Conservation (phyloP, 2,888 invertebrate species). For the Pachymerium ferrugineum region DNA sequence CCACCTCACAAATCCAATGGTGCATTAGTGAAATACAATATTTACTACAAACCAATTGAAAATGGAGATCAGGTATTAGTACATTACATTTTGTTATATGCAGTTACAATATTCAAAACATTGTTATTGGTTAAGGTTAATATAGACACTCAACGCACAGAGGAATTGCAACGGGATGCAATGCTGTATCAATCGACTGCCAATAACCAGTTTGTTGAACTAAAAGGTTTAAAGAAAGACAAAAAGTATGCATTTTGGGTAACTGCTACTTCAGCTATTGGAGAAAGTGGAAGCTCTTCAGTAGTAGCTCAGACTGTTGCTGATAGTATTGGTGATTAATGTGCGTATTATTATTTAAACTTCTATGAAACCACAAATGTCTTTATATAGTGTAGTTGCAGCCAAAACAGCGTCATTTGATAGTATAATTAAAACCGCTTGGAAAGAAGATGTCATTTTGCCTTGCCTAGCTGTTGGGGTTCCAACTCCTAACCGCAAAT, state of each 20-base stretch:
- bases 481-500: conserved; percentile 9
- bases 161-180: conserved; percentile 14
- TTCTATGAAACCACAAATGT: not conserved
- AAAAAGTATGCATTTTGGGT: conserved; percentile 33
- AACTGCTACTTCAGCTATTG: conserved; percentile 30
- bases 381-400: conserved; percentile 21
- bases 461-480: conserved; percentile 17
- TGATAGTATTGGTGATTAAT: conserved; percentile 14
- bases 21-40: not conserved
- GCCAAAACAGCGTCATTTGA: conserved; percentile 27
- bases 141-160: not conserved
- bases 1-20: conserved; percentile 8
- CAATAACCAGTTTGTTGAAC: not conserved
- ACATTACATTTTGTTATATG: not conserved
- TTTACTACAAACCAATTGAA: conserved; percentile 9
- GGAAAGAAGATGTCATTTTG: not conserved
- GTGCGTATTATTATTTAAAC: not conserved
- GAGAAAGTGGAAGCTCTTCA: conserved; percentile 27
- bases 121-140: not conserved
- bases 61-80: conserved; percentile 4
- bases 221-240: conserved; percentile 23
- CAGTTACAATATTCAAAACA: not conserved
- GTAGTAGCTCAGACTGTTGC: conserved; percentile 29
- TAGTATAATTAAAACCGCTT: not conserved
- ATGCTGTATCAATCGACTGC: not conserved